Evolutionary conservation across 2,113 vertebrate species (phyloP).

Genomic region (Probosciger aterrimus): DNA sequence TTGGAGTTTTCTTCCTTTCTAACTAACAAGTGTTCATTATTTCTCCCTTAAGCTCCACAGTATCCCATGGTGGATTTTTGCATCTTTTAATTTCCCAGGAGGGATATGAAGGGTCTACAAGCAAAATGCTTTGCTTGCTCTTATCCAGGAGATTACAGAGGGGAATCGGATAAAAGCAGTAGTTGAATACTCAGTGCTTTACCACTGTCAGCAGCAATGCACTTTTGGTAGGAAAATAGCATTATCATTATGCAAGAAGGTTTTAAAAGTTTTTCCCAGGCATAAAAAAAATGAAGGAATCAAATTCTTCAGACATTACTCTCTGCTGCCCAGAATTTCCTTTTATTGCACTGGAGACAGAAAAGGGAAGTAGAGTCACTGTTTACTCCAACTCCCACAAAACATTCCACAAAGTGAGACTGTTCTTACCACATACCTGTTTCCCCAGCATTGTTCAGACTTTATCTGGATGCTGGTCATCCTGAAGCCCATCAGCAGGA

Average conservation of each 20-base stretch:
- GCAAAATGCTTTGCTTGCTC: slow-evolving; percentile 36
- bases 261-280: slow-evolving; percentile 4
- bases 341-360: not conserved
- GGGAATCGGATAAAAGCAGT: not conserved
- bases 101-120: slow-evolving; percentile 8
- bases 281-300: not conserved
- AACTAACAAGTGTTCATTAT: not conserved
- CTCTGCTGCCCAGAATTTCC: not conserved
- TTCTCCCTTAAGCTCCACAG: not conserved
- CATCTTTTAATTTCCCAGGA: slow-evolving; percentile 44
- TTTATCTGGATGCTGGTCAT: not conserved
- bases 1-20: not conserved
- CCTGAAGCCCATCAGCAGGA: not conserved
- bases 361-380: not conserved
- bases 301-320: not conserved
- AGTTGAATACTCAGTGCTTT: slow-evolving; percentile 12
- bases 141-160: slow-evolving; percentile 20
- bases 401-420: not conserved
- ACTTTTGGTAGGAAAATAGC: slow-evolving; percentile 6
- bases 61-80: not conserved
- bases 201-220: not conserved
- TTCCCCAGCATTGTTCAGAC: not conserved
- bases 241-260: not conserved
- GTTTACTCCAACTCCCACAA: not conserved
- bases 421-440: not conserved